Evolutionary conservation across 2,888 invertebrate species (phyloP).

Genomic region (Platypus cylindrus): DNA sequence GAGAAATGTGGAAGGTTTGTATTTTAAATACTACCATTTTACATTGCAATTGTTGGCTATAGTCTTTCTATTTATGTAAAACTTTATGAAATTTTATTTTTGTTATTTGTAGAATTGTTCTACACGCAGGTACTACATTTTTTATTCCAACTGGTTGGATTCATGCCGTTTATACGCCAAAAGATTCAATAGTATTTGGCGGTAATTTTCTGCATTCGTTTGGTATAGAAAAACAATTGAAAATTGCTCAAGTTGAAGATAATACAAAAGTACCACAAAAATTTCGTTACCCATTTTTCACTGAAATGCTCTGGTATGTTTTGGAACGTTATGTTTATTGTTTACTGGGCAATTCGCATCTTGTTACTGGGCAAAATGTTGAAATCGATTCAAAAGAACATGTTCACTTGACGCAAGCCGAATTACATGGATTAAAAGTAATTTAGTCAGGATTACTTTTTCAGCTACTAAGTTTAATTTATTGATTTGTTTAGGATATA

Average conservation of each 20-base stretch:
- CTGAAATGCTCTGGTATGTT: slow-evolving; percentile 97
- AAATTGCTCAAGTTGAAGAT: slow-evolving; percentile 93
- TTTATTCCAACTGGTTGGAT: slow-evolving; percentile 99
- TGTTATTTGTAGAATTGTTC: slow-evolving; percentile 39
- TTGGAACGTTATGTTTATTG: slow-evolving; percentile 84
- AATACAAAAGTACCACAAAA: slow-evolving; percentile 91
- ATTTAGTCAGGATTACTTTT: slow-evolving; percentile 3
- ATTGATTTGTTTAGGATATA: slow-evolving; percentile 48
- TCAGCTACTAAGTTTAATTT: not conserved
- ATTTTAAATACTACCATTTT: not conserved
- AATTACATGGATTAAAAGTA: slow-evolving; percentile 65
- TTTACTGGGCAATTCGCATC: slow-evolving; percentile 70
- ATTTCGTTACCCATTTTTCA: slow-evolving; percentile 96
- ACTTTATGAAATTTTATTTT: not conserved
- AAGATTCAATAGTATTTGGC: slow-evolving; percentile 93
- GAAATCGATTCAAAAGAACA: slow-evolving; percentile 42
- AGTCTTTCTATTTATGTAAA: too few species aligned
- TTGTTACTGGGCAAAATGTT: slow-evolving; percentile 39
- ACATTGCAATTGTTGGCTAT: too few species aligned
- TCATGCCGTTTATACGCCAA: slow-evolving; percentile 94
- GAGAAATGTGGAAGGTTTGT: slow-evolving; percentile 70
- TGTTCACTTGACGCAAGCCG: slow-evolving; percentile 65
- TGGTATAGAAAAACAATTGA: slow-evolving; percentile 89
- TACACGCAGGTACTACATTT: slow-evolving; percentile 84
- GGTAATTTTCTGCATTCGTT: slow-evolving; percentile 96